Evolutionary conservation across 2,113 vertebrate species (phyloP).

Genomic region (Pterophyllum scalare): DNA sequence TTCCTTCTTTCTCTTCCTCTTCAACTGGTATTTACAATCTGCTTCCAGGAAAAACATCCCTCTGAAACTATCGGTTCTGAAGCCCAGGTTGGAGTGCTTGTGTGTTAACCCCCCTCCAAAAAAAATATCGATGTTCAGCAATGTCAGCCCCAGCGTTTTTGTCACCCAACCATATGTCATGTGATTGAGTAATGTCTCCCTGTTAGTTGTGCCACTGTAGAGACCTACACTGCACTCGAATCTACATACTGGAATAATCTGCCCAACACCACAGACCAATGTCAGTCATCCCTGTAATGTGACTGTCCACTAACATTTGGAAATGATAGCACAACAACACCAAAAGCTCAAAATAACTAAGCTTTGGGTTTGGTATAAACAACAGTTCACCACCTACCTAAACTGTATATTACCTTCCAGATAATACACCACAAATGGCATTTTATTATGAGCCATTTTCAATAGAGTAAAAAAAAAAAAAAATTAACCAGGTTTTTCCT

Average conservation of each 20-base stretch:
- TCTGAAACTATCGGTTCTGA: constrained; percentile 92
- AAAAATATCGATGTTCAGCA: constrained; percentile 73
- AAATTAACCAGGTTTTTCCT: not conserved
- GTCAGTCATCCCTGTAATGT: constrained; percentile 10
- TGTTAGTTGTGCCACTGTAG: constrained; percentile 59
- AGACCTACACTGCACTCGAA: constrained; percentile 37
- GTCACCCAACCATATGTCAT: constrained; percentile 65
- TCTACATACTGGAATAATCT: constrained; percentile 36
- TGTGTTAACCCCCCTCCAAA: constrained; percentile 67
- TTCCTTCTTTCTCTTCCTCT: constrained; percentile 49
- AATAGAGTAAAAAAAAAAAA: not conserved
- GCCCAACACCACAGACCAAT: not conserved
- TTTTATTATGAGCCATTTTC: not conserved
- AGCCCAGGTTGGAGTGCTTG: constrained; percentile 87
- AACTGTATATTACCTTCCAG: constrained; percentile 5
- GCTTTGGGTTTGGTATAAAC: not conserved
- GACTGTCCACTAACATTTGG: constrained; percentile 4
- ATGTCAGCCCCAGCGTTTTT: constrained; percentile 68
- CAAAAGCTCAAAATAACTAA: not conserved
- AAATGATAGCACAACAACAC: constrained; percentile 12
- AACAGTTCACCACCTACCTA: not conserved
- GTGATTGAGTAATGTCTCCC: constrained; percentile 72
- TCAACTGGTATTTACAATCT: constrained; percentile 76
- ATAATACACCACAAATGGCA: not conserved
- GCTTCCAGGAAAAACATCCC: constrained; percentile 90